Percentiles rank a stretch among this genome's conserved stretches.
Conservation (phyloP, 2,888 invertebrate species). For the Mechanitis messenoides region DNA sequence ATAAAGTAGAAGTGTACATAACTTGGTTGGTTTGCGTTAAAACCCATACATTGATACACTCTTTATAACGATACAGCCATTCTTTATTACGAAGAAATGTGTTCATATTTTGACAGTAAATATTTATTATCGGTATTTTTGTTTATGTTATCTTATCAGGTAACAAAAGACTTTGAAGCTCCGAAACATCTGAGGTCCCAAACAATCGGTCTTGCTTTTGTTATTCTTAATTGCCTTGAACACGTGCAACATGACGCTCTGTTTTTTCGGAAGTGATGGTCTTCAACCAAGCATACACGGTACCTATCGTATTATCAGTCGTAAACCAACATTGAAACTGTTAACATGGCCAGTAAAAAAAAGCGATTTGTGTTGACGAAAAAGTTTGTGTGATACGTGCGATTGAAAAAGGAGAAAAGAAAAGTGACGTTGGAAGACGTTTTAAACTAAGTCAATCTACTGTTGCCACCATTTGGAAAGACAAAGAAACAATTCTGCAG, state of each 20-base stretch:
- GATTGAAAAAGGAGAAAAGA: conserved; percentile 27
- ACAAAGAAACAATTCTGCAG: conserved; percentile 34
- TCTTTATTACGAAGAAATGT: conserved; percentile 6
- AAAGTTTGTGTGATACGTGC: conserved; percentile 28
- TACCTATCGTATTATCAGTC: conserved; percentile 2
- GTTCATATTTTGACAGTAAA: neutral
- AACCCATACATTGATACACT: conserved; percentile 8
- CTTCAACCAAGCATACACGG: no score
- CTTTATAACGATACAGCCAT: conserved; percentile 4
- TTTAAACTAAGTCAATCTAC: conserved; percentile 34
- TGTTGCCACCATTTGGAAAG: conserved; percentile 36
- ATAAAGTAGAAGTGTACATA: conserved; percentile 5
- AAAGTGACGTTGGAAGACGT: conserved; percentile 29
- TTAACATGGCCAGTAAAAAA: conserved; percentile 25
- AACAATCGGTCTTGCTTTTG: no score
- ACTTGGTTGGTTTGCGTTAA: conserved; percentile 8
- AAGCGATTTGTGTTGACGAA: conserved; percentile 25
- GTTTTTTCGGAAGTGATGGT: no score
- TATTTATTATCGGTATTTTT: no score
- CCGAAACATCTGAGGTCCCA: no score
- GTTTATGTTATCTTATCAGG: no score
- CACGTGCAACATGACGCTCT: no score
- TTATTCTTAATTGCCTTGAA: no score
- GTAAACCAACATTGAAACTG: conserved; percentile 21
- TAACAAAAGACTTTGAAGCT: no score